Percentiles rank a stretch among this genome's conserved stretches.
Evolutionary conservation across 2,113 vertebrate genomes (phyloP).

Genomic region (Cebidichthys violaceus): DNA sequence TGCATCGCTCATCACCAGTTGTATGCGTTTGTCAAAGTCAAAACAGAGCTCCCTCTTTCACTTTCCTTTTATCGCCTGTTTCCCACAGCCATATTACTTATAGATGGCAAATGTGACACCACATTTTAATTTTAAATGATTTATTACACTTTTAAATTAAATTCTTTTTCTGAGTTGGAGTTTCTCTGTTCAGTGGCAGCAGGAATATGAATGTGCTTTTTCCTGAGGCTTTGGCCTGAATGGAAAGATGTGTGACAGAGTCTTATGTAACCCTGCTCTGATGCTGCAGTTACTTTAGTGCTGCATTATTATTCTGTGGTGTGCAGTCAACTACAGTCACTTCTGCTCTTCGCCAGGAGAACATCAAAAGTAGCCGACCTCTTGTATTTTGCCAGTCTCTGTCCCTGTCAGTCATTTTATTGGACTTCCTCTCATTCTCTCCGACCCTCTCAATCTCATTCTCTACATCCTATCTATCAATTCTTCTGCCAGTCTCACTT

Average conservation of each 20-base stretch:
- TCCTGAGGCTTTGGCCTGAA: conserved; percentile 36
- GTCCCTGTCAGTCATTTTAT: conserved; percentile 6
- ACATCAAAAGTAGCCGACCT: conserved; percentile 11
- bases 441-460: background rate
- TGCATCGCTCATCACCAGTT: background rate
- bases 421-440: background rate
- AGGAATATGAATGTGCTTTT: conserved; percentile 33
- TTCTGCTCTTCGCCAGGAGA: conserved; percentile 10
- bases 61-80: background rate
- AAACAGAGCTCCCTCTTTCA: background rate
- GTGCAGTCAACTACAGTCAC: conserved; percentile 13
- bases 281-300: conserved; percentile 25
- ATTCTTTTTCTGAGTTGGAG: background rate
- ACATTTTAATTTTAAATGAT: background rate
- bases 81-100: background rate
- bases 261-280: conserved; percentile 60
- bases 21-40: background rate
- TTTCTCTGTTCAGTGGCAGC: background rate
- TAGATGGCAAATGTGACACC: background rate
- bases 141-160: conserved; percentile 8
- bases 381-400: background rate
- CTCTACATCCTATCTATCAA: background rate
- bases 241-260: conserved; percentile 21
- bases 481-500: background rate
- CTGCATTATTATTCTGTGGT: conserved; percentile 22